Conservation (phyloP, 2,113 vertebrate species). For the Uria aalge region DNA sequence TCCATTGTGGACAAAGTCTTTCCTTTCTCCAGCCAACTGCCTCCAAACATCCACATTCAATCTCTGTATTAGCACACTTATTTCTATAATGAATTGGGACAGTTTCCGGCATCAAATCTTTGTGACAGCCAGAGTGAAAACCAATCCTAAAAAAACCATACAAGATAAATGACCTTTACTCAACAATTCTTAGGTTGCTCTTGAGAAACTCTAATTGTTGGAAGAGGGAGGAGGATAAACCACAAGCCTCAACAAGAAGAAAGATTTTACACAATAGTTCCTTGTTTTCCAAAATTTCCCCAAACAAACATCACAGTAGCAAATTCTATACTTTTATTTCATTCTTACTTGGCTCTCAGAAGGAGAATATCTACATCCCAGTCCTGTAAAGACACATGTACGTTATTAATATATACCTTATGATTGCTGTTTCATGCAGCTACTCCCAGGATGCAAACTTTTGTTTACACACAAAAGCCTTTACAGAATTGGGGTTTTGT, state of each 20-base stretch:
- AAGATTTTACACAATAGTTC: constrained; percentile 27
- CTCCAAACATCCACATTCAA: not conserved
- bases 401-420: not conserved
- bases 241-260: constrained; percentile 37
- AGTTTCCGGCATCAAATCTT: not conserved
- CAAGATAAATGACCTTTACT: constrained; percentile 35
- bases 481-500: not conserved
- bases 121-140: not conserved
- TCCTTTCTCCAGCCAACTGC: not conserved
- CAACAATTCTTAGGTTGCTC: constrained; percentile 28
- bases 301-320: not conserved
- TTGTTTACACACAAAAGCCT: constrained; percentile 14
- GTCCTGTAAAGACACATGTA: not conserved
- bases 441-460: not conserved
- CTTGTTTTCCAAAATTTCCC: constrained; percentile 25
- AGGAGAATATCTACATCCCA: not conserved
- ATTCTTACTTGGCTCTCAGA: not conserved
- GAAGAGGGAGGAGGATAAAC: constrained; percentile 17
- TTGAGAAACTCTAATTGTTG: constrained; percentile 47
- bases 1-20: not conserved
- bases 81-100: not conserved
- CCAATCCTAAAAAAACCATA: not conserved
- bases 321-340: not conserved
- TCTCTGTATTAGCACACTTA: not conserved
- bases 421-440: not conserved